Evolutionary conservation across 1,140 invertebrate genomes (phyloP).

Genomic region (Sarcophaga bullata): DNA sequence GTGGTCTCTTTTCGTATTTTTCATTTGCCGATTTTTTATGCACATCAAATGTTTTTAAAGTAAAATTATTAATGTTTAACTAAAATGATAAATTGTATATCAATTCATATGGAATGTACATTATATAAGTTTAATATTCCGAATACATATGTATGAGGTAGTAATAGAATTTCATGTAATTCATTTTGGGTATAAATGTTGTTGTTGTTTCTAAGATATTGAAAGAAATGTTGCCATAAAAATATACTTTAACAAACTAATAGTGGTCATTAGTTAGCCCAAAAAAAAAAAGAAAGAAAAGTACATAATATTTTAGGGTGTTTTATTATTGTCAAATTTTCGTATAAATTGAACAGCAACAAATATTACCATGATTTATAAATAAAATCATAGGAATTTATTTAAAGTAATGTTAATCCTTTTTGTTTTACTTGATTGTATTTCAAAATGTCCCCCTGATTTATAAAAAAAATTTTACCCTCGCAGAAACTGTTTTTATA

Average conservation of each 20-base stretch:
- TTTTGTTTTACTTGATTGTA: not conserved
- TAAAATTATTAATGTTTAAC: slow-evolving; percentile 25
- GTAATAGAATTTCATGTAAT: not conserved
- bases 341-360: not conserved
- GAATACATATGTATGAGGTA: not conserved
- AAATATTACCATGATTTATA: not conserved
- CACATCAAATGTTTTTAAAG: slow-evolving; percentile 22
- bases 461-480: not conserved
- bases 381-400: not conserved
- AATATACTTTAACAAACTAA: not conserved
- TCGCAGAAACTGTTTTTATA: not conserved
- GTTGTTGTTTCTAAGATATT: not conserved
- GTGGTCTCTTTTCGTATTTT: not conserved
- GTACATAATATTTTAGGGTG: not conserved
- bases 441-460: not conserved
- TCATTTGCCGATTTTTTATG: slow-evolving; percentile 14
- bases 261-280: not conserved
- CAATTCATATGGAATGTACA: not conserved
- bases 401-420: not conserved
- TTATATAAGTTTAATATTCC: not conserved
- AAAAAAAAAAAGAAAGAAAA: not conserved
- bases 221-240: not conserved
- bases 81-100: slow-evolving; percentile 16
- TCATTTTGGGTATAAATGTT: not conserved
- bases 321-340: not conserved